Base-by-base conservation (phyloP, 2,113 vertebrate species). In the Chaetodon trifascialis region DNA sequence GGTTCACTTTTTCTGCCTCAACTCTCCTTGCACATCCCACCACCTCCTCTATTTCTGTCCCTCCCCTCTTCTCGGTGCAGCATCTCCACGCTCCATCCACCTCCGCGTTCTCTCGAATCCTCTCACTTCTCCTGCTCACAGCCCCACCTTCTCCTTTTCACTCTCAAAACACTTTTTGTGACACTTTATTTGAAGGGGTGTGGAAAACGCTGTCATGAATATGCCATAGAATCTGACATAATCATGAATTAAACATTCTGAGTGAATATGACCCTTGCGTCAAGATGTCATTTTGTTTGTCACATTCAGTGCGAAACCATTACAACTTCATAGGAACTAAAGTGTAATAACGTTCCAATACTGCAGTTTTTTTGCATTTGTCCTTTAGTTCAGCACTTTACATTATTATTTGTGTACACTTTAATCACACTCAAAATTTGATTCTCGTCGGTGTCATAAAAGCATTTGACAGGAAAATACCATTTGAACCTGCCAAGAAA, bases 31-130 rank as follows among this genome's bases (percentile, higher is more conserved):
- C 60, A 52, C 63, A 80, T 72, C 72, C 67, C 54, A 58, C 56
- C 65, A 30, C 52, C 40, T 67, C n/a, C 63, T 76, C 67, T 85
- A 70, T 86, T 80, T 90, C 82, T 47, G 59, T 86, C 47, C 73
- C 52, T 38, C 11, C 52, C 60, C 68, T 49, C 34, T 16, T 21
- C 52, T 66, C 36, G 15, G 4, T 17, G 23, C 42, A 21, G 77
- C 77, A 23, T 42, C 51, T 72, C 46, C 42, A 60, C n/a, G 0
- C 38, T 58, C 38, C 42, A 51, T 59, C 74, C 80, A 80, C 51
- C 69, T 64, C 82, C 34, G 15, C 21, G n/a, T 67, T 80, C 74
- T 44, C 46, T 71, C 12, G 15, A 51, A 55, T 69, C 40, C 63
- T 88, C 64, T 82, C 51, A 23, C 78, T 62, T 67, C 69, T 40